phyloP scores from a whole-genome alignment of 2,113 vertebrate species.

The Progne subis region DNA sequence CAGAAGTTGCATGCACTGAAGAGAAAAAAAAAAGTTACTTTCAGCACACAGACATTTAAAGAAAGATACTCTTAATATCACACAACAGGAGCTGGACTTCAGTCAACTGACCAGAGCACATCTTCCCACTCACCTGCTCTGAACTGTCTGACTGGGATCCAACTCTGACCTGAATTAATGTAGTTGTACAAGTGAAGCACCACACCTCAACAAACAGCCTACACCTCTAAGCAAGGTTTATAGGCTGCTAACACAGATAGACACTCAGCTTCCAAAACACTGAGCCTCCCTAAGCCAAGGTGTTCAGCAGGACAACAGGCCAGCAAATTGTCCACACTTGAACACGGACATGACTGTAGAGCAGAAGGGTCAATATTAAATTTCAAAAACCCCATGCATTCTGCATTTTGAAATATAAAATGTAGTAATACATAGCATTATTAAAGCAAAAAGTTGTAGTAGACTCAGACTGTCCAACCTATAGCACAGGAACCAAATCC shows the following conservation, averaged over 20 bases:
- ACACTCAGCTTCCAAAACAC: neutral
- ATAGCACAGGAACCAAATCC: neutral
- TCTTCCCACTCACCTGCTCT: neutral
- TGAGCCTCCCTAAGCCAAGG: neutral
- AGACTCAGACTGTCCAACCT: neutral
- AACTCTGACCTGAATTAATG: neutral
- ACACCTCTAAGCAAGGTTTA: neutral
- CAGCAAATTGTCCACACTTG: neutral
- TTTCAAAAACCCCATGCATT: neutral
- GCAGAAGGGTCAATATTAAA: neutral
- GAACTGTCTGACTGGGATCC: neutral
- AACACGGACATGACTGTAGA: neutral
- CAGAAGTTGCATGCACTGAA: conserved; percentile 71
- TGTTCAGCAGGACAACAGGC: accelerated
- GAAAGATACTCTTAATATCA: neutral
- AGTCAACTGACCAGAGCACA: neutral
- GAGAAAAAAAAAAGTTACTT: neutral
- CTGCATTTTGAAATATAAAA: neutral
- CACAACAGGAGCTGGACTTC: neutral
- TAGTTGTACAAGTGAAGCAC: neutral
- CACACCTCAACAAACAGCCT: neutral
- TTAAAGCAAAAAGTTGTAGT: neutral
- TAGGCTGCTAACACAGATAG: neutral
- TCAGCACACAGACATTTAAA: neutral
- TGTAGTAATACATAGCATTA: neutral